These are phyloP conservation scores for Rhinichthys klamathensis DNA, from an alignment of 2,113 vertebrate species.

Conservation along the genomic window DNA sequence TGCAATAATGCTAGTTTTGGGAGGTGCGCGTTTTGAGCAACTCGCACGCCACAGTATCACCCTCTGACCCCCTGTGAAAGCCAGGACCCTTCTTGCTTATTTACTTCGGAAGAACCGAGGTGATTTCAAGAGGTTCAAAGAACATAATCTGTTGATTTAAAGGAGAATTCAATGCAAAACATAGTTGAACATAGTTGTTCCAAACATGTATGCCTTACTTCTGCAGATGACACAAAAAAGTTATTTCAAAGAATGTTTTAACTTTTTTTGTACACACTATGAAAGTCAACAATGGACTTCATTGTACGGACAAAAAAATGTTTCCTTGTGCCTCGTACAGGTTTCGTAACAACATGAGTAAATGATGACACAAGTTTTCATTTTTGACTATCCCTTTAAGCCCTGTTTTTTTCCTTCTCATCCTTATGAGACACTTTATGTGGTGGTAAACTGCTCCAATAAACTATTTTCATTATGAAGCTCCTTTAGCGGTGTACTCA, in stretches of 20 bases:
- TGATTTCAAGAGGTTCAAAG: background rate
- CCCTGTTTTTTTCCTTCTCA: slow-evolving; percentile 58
- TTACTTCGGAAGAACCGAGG: background rate
- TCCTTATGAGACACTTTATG: slow-evolving; percentile 69
- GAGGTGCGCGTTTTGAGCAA: background rate
- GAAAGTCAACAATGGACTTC: background rate
- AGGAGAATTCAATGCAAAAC: background rate
- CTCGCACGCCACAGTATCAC: background rate
- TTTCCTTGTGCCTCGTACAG: background rate
- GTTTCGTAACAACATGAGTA: background rate
- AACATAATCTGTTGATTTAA: background rate
- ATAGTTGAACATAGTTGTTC: background rate
- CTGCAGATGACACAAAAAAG: background rate
- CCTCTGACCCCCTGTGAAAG: slow-evolving; percentile 10
- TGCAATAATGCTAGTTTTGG: background rate
- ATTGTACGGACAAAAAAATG: background rate
- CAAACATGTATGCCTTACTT: background rate
- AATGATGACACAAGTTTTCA: background rate
- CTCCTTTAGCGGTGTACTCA: slow-evolving; percentile 64
- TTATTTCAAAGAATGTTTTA: background rate
- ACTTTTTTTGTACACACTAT: background rate
- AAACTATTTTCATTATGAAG: slow-evolving; percentile 68
- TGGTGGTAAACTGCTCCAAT: slow-evolving; percentile 70
- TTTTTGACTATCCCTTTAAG: background rate
- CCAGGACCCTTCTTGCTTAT: background rate